Percentiles rank a stretch among this genome's conserved stretches.
phyloP scores from a whole-genome alignment of 2,888 invertebrate species.

The Sarcophaga rosellei region DNA sequence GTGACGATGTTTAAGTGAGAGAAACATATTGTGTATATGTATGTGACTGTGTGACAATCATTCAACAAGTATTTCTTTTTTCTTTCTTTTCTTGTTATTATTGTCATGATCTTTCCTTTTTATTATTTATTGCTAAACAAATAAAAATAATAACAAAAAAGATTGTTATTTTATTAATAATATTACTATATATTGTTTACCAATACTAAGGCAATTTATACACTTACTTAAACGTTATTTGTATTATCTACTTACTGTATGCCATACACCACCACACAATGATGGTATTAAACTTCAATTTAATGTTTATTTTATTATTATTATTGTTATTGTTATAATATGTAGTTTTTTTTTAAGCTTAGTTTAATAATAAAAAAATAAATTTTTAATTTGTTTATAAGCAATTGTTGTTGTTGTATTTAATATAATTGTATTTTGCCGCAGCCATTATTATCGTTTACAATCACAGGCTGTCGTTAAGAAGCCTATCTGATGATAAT shows the following conservation, averaged over 20 bases:
- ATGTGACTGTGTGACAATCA: background rate
- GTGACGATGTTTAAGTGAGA: background rate
- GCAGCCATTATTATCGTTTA: too few species aligned
- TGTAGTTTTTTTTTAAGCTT: background rate
- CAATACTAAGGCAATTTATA: background rate
- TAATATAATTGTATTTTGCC: too few species aligned
- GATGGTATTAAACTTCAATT: background rate
- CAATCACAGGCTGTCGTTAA: too few species aligned
- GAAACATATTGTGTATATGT: background rate
- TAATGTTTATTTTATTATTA: background rate
- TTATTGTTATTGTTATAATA: background rate
- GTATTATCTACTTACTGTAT: too few species aligned
- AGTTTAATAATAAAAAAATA: slow-evolving; percentile 16
- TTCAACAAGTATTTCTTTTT: background rate
- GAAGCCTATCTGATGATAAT: background rate
- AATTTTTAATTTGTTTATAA: slow-evolving; percentile 7
- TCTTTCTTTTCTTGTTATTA: background rate
- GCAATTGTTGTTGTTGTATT: background rate
- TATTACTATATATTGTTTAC: background rate
- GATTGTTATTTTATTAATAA: background rate
- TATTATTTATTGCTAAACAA: background rate
- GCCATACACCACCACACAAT: background rate
- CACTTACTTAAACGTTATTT: background rate
- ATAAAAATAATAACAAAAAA: background rate
- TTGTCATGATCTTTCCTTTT: background rate